Base-by-base conservation (phyloP, 1,140 invertebrate species). In the Monochamus saltuarius region DNA sequence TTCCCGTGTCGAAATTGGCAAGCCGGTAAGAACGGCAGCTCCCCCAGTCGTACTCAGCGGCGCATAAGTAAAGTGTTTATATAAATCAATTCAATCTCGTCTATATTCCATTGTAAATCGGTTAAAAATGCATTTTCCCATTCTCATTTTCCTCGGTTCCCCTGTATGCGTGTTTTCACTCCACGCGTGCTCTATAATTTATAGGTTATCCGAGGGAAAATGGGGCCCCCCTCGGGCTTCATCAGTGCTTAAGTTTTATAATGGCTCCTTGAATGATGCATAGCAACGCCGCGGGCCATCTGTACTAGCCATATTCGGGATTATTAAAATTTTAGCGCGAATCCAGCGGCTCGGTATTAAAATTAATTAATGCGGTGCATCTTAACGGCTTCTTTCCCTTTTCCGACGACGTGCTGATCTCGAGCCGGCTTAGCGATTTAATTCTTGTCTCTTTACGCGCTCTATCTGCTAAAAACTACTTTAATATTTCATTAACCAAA, bases 181-280 rank as follows among this genome's bases (percentile, higher is more conserved):
- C 36, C 40, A 45, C 35, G 56, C 53, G 52, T 49, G 53, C 59
- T 58, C 38, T 45, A 60, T 65, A 65, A 62, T 65, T 65, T 65
- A 67, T 61, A 61, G 58, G 59, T 64, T 64, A 64, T 59, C 56
- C 55, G 47, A 52, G 58, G 40, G 52, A 50, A 51, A 50, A 57
- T 56, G 61, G 55, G 58, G 58, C 55, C 52, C 61, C 53, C 61
- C 61, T 42, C 53, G 62, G 57, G 55, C 65, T 64, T 67, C 58
- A 63, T 54, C 60, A 63, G 61, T 56, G 52, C 57, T 58, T 52
- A 65, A 64, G 55, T 67, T 62, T 67, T 68, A 61, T 67, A 69
- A 69, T 66, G 61, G 61, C 64, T 66, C 46, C 59, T 56, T 52
- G 52, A 61, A 69, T 68, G 66, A 68, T 68, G 66, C 58, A 68